Evolutionary conservation across 2,888 invertebrate species (phyloP).

Genomic region (Melinaea marsaeus): DNA sequence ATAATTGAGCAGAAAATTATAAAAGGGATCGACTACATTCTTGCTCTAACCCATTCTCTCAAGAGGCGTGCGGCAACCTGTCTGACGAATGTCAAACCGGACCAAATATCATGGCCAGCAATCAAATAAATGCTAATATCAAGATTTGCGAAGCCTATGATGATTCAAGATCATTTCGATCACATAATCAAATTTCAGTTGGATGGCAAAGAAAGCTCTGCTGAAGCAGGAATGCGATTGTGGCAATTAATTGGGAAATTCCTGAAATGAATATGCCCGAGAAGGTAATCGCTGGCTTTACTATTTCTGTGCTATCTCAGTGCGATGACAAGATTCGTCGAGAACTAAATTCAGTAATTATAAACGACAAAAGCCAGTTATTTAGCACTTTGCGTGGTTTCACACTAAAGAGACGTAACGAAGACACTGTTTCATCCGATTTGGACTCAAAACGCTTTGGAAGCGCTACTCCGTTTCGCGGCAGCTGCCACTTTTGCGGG

Average conservation of each 20-base stretch:
- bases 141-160: slow-evolving; percentile 18
- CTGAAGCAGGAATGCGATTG: slow-evolving; percentile 19
- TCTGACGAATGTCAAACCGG: slow-evolving; percentile 1
- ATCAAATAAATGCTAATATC: slow-evolving; percentile 17
- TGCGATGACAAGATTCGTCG: slow-evolving; percentile 14
- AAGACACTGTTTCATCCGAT: neutral
- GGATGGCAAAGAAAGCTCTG: slow-evolving; percentile 10
- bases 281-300: slow-evolving; percentile 16
- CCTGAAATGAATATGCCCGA: slow-evolving; percentile 14
- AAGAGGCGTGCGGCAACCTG: too few species aligned
- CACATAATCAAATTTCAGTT: slow-evolving; percentile 16
- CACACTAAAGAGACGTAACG: slow-evolving; percentile 11
- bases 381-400: slow-evolving; percentile 14
- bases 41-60: too few species aligned
- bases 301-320: slow-evolving; percentile 14
- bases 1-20: too few species aligned
- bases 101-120: slow-evolving; percentile 14
- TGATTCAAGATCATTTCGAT: slow-evolving; percentile 24
- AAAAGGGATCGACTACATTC: too few species aligned
- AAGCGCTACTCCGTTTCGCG: slow-evolving; percentile 6
- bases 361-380: slow-evolving; percentile 14
- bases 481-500: slow-evolving; percentile 27
- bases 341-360: slow-evolving; percentile 17
- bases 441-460: neutral
- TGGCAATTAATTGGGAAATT: slow-evolving; percentile 18